Percentiles rank a stretch among this genome's conserved stretches.
Evolutionary conservation across 2,113 vertebrate genomes (phyloP).

Genomic region (Blennius ocellaris): DNA sequence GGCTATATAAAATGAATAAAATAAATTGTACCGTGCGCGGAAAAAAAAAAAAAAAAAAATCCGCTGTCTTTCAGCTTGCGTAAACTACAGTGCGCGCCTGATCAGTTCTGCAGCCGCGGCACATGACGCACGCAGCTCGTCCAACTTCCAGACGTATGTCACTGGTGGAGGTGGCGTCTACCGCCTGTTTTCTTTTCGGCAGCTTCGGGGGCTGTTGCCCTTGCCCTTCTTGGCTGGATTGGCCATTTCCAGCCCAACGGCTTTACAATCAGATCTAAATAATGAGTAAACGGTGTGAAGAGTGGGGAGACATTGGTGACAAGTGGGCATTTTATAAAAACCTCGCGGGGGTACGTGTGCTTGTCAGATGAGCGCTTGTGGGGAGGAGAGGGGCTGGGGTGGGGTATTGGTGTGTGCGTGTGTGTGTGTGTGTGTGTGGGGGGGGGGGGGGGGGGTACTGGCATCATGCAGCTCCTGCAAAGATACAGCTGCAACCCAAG

Average conservation of each 20-base stretch:
- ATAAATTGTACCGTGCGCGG: slow-evolving; percentile 39
- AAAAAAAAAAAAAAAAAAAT: slow-evolving; percentile 7
- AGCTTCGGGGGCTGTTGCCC: slow-evolving; percentile 17
- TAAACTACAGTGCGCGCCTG: slow-evolving; percentile 70
- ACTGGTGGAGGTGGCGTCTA: slow-evolving; percentile 36
- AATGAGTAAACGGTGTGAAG: slow-evolving; percentile 29
- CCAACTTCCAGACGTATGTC: slow-evolving; percentile 68
- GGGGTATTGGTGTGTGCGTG: slow-evolving; percentile 1
- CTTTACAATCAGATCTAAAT: background rate
- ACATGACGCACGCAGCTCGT: slow-evolving; percentile 78
- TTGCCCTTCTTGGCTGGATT: slow-evolving; percentile 26
- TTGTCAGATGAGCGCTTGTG: slow-evolving; percentile 12
- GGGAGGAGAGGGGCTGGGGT: background rate
- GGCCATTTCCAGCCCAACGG: background rate
- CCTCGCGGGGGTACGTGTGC: background rate
- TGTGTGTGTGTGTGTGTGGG: background rate
- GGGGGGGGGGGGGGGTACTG: slow-evolving; percentile 13
- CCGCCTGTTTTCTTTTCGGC: slow-evolving; percentile 32
- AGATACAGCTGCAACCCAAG: slow-evolving; percentile 66
- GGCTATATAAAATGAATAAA: slow-evolving; percentile 37
- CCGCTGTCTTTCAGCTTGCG: slow-evolving; percentile 66
- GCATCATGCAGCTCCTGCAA: slow-evolving; percentile 52
- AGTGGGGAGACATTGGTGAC: background rate
- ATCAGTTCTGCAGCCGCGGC: slow-evolving; percentile 77
- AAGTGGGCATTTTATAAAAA: slow-evolving; percentile 18